These are phyloP conservation scores for Sebastes oblongus DNA, from an alignment of 2,797 vertebrate genomes.

Conservation along the genomic window DNA sequence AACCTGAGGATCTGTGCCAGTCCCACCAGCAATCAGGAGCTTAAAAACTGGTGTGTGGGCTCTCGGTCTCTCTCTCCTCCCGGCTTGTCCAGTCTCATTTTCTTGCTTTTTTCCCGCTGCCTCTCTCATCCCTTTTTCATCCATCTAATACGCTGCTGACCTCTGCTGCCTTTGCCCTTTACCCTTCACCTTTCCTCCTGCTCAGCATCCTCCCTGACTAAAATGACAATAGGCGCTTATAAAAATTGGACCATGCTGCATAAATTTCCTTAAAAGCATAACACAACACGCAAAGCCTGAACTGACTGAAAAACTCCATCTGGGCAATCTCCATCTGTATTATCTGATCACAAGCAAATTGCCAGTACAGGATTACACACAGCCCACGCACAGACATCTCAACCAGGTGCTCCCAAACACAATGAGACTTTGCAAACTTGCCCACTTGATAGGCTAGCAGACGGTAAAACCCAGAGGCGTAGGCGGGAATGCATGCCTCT, in stretches of 20 bases:
- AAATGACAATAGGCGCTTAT: conserved; percentile 9
- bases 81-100: conserved; percentile 40
- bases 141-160: conserved; percentile 29
- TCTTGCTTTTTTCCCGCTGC: conserved; percentile 33
- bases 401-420: conserved; percentile 50
- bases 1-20: conserved; percentile 71
- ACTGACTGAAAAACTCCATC: conserved; percentile 2
- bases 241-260: neutral
- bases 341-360: conserved; percentile 17
- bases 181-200: neutral
- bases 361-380: conserved; percentile 22
- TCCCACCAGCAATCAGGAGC: conserved; percentile 64
- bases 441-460: conserved; percentile 30
- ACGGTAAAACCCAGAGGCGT: conserved; percentile 47
- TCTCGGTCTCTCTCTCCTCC: conserved; percentile 37
- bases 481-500: conserved; percentile 32
- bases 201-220: conserved; percentile 13
- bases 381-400: conserved; percentile 30
- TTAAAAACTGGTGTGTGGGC: conserved; percentile 60
- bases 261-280: neutral
- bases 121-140: conserved; percentile 35
- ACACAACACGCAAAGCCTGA: neutral
- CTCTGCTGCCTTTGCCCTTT: conserved; percentile 23
- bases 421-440: conserved; percentile 26
- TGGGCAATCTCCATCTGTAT: conserved; percentile 1